These are phyloP conservation scores for Paraplagusia blochii DNA, from an alignment of 2,113 vertebrate genomes.

Conservation along the genomic window DNA sequence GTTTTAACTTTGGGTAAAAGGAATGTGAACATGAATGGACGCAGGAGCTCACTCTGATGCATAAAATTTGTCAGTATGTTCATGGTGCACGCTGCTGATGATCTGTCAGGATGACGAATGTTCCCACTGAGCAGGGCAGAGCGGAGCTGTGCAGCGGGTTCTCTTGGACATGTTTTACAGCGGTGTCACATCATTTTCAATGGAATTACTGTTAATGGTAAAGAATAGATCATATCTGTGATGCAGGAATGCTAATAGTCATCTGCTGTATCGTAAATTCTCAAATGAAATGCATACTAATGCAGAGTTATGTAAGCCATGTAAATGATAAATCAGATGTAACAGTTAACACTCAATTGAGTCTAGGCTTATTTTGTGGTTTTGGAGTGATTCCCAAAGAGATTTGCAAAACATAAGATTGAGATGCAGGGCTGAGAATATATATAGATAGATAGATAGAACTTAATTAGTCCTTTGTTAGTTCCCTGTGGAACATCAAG, in stretches of 20 bases:
- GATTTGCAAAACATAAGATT: no score
- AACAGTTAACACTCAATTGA: slow-evolving; percentile 5
- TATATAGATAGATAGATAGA: no score
- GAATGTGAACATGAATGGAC: slow-evolving; percentile 30
- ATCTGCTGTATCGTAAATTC: slow-evolving; percentile 10
- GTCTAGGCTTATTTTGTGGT: no score
- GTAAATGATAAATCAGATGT: slow-evolving; percentile 27
- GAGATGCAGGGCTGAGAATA: no score
- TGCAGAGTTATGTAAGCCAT: background rate
- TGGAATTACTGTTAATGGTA: slow-evolving; percentile 18
- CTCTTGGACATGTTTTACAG: slow-evolving; percentile 37
- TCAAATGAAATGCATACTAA: background rate
- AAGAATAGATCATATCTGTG: slow-evolving; percentile 20
- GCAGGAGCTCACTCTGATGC: slow-evolving; percentile 37
- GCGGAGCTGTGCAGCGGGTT: slow-evolving; percentile 33
- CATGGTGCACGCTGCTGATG: slow-evolving; percentile 36
- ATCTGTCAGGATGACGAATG: slow-evolving; percentile 57
- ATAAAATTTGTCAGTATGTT: background rate
- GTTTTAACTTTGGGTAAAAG: slow-evolving; percentile 34
- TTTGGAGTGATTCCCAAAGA: no score
- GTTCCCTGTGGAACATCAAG: no score
- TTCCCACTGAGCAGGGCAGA: slow-evolving; percentile 26
- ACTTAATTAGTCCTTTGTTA: no score
- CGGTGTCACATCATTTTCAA: slow-evolving; percentile 24
- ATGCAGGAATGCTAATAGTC: slow-evolving; percentile 23